These are phyloP conservation scores for Pitta sordida DNA, from an alignment of 2,113 vertebrate genomes.

Conservation along the genomic window DNA sequence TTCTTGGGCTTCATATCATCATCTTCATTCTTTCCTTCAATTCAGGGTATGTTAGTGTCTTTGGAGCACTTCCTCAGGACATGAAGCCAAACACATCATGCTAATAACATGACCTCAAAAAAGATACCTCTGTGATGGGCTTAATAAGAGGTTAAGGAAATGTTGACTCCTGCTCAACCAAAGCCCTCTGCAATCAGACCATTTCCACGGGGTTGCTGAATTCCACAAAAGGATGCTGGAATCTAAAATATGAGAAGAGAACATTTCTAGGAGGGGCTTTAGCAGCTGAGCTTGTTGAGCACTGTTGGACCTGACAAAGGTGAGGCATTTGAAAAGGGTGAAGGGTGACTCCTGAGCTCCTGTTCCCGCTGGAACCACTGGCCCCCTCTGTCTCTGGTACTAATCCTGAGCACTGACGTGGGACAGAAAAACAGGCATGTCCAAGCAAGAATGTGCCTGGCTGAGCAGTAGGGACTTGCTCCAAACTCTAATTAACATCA, in stretches of 20 bases:
- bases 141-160: slow-evolving; percentile 23
- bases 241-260: slow-evolving; percentile 14
- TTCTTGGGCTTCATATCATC: slow-evolving; percentile 62
- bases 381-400: neutral
- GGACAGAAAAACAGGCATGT: neutral
- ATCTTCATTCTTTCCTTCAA: slow-evolving; percentile 54
- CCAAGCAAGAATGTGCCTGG: neutral
- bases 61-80: neutral
- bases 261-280: neutral
- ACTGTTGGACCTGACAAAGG: neutral
- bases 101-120: neutral
- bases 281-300: neutral
- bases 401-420: neutral
- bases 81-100: slow-evolving; percentile 45
- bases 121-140: slow-evolving; percentile 7
- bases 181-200: slow-evolving; percentile 31
- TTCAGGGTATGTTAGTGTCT: slow-evolving; percentile 2
- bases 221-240: slow-evolving; percentile 31
- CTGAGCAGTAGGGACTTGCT: neutral
- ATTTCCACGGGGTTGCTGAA: neutral
- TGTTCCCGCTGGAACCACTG: rapidly evolving
- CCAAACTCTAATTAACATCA: neutral
- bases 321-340: neutral
- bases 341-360: neutral
- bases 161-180: slow-evolving; percentile 35